Base-by-base conservation (phyloP, 2,888 invertebrate genomes). In the Drymonia ruficornis region DNA sequence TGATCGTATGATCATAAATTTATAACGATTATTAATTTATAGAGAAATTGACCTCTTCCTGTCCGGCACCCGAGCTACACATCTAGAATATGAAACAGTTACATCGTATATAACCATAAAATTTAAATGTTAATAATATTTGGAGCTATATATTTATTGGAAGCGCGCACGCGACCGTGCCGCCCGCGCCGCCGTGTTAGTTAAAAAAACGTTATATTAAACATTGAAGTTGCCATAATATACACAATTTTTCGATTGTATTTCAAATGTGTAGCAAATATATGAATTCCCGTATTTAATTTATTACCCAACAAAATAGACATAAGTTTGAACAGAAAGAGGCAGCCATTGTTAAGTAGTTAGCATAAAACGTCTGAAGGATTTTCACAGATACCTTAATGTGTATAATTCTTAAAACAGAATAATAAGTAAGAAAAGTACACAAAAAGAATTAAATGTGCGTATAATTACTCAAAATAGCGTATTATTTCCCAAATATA, bases 51-150 rank as follows among this genome's bases (percentile, higher is more conserved):
- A 18, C 42, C 42, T 42, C 18, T 42, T 4, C 18, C 42, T 42
- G 40, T n/a, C 34, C 15, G 11, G 18, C 42, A 42, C 18, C 42
- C 42, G 18, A 18, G 18, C 42, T 42, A 42, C 18, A 11, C 18
- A 16, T 9, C n/a, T 9, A 3, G n/a, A n/a, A 15, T n/a, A 38
- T 18, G 18, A 11, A 11, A 63, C 70, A n/a, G 67, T 61, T 69
- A 69, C 46, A 40, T 11, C 29, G 16, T 42, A 18, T 11, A 67
- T 66, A 66, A 55, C 47, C 70, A 63, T 67, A 66, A 69, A 61
- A 9, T 50, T 50, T 38, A 67, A 66, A 63, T 36, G 52, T 50
- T 45, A 48, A 49, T 44, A 34, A 34, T 13, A 45, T 50, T 44
- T 28, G 46, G 16, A 52, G 52, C 19, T 44, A 48, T 34, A 18